These are phyloP conservation scores for Leptopilina boulardi DNA, from an alignment of 1,140 invertebrate species.

Conservation along the genomic window DNA sequence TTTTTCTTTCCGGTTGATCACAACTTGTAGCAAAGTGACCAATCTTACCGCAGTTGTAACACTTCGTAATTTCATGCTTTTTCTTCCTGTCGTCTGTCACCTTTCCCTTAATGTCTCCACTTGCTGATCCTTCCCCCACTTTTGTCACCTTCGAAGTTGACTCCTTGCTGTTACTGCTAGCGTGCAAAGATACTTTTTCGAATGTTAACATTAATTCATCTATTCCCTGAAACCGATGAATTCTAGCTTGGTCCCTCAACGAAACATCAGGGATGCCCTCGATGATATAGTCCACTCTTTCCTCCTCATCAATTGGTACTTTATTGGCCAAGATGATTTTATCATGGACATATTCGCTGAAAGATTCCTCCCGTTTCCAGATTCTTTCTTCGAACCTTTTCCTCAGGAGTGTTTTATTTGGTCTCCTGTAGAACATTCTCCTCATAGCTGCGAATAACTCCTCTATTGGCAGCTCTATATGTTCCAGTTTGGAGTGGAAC, in stretches of 20 bases:
- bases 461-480: conserved; percentile 10
- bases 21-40: not conserved
- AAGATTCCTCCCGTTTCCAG: conserved; percentile 52
- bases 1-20: no score
- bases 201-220: not conserved
- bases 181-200: not conserved
- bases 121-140: not conserved
- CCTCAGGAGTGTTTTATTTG: conserved; percentile 27
- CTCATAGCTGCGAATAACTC: not conserved
- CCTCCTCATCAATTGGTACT: conserved; percentile 45
- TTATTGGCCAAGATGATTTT: no score
- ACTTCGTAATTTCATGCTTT: not conserved
- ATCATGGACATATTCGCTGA: conserved; percentile 52
- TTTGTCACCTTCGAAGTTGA: not conserved
- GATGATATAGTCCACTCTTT: conserved; percentile 56
- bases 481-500: conserved; percentile 36
- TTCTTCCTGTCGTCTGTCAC: not conserved
- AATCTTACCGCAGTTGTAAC: not conserved
- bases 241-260: conserved; percentile 22
- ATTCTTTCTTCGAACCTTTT: conserved; percentile 50
- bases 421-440: conserved; percentile 39
- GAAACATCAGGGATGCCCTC: conserved; percentile 50
- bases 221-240: not conserved
- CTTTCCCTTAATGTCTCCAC: not conserved
- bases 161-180: not conserved